Evolutionary conservation across 2,113 vertebrate genomes (phyloP), one percentile per base, ranked within the genome.

Genomic region (Sorex fumeus): DNA sequence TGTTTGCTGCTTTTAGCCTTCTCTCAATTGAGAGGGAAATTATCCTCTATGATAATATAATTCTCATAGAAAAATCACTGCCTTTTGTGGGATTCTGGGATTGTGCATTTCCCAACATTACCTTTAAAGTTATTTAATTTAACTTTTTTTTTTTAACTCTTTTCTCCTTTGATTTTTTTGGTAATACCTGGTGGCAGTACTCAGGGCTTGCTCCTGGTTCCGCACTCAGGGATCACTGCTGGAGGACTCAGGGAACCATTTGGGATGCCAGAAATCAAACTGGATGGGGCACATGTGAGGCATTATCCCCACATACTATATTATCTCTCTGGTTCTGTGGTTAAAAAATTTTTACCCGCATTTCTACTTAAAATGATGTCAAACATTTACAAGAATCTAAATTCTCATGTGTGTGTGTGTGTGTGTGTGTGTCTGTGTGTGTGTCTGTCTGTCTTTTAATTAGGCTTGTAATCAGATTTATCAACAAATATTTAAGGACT

Each of bases 51-150:
- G 60, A 13, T 84, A 47, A 70, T 88, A 66, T 43, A 72, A 9
- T 53, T 77, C 50, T 77, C 34, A 64, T 91, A 87, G 53, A 84
- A 92, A 40, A 91, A 94, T 91, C 32, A 27, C 50, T 77, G 0
- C 81, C 95, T 86, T 94, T 86, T 50, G 32, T 40, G 40, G 40
- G 40, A 7, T 53, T 81, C 84, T 92, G 9, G 47, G 47, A 9
- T 32, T 88, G 62, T 81, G 11, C 84, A 91, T 82, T 57, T 47
- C 69, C 64, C 66, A 75, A n/a, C 16, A 47, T 87, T 57, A 40
- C 30, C n/a, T 96, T 92, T 87, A 66, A 62, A 92, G 32, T 93
- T 87, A 84, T 84, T 74, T 69, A 66, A 93, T 43, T 76, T 93
- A 67, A 25, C 88, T 50, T 13, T 50, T 50, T 50, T 50, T 50